Conservation (phyloP, 2,113 vertebrate genomes). For the Dissostichus mawsoni region DNA sequence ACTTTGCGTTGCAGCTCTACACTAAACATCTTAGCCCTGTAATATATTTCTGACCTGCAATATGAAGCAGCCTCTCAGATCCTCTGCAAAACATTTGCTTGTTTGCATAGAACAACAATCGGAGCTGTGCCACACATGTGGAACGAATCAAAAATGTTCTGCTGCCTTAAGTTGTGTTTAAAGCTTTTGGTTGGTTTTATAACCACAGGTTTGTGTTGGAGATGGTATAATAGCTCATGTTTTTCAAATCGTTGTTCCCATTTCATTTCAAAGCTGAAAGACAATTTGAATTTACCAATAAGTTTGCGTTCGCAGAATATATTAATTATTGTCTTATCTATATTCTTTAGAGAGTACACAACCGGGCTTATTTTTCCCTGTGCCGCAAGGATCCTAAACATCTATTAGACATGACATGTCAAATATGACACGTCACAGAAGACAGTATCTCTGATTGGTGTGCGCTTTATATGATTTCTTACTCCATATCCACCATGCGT, state of each 20-base stretch:
- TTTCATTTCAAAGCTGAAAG: neutral
- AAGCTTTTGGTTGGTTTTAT: neutral
- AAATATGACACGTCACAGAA: conserved; percentile 19
- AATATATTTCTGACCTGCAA: neutral
- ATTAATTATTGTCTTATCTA: conserved; percentile 20
- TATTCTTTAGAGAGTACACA: neutral
- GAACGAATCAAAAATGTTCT: neutral
- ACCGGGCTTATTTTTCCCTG: neutral
- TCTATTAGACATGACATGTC: conserved; percentile 4
- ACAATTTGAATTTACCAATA: neutral
- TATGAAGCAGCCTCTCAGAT: neutral
- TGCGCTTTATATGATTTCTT: conserved; percentile 5
- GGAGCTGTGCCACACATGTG: neutral
- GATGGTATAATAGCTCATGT: no score
- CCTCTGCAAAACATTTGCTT: neutral
- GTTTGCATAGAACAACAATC: neutral
- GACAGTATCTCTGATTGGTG: conserved; percentile 16
- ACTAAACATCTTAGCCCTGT: neutral
- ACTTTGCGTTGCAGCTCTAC: no score
- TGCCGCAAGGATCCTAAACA: neutral
- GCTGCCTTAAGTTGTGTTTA: neutral
- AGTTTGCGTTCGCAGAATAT: neutral
- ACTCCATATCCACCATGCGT: neutral
- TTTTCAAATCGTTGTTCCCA: neutral
- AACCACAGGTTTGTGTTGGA: no score